Base-by-base conservation (phyloP, 2,113 vertebrate species). In the Mustela nigripes region DNA sequence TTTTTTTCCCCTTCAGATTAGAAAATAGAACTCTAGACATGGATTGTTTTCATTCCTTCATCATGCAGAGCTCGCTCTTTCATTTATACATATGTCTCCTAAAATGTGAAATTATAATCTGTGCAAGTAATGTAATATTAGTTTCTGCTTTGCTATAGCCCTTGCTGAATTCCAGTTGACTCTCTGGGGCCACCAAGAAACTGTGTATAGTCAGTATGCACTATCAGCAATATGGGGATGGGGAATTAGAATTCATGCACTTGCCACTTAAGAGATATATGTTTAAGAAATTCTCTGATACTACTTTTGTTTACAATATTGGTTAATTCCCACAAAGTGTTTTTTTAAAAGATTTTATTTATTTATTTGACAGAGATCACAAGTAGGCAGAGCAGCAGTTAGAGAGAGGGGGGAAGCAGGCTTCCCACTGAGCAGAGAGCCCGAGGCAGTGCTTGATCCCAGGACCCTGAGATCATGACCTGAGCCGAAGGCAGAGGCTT, bases 171-270 rank as follows among this genome's bases (percentile, higher is more conserved):
- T 24, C 33, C 69, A 58, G n/a, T 36, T 50, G 5, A 83, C 42
- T 48, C 12, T 90, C 14, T 48, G 12, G 11, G 7, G 39, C 16
- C 16, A 81, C 18, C 42, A 86, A 56, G 42, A 84, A 94, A 42
- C 26, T 28, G 65, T 88, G 90, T 18, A 48, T 71, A 50, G 16
- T 87, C 67, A 81, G 8, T 85, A 67, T 45, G 50, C 28, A 53
- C 12, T 63, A 11, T 88, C 26, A 95, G 0, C 22, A 84, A 10
- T 21, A 26, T 4, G 60, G 63, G 8, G 0, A n/a, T 67, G 16
- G 33, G 84, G 56, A 96, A 79, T 60, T 73, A 33, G 53, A 73
- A 58, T 84, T 91, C 58, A 62, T 87, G 62, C 45, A 92, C 67
- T 84, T 73, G 48, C 5, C 36, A 4, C 50, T 89, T 84, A 89